Percentiles rank a stretch among this genome's conserved stretches.
Evolutionary conservation across 2,888 invertebrate genomes (phyloP).

Genomic region (Charanyca ferruginea): DNA sequence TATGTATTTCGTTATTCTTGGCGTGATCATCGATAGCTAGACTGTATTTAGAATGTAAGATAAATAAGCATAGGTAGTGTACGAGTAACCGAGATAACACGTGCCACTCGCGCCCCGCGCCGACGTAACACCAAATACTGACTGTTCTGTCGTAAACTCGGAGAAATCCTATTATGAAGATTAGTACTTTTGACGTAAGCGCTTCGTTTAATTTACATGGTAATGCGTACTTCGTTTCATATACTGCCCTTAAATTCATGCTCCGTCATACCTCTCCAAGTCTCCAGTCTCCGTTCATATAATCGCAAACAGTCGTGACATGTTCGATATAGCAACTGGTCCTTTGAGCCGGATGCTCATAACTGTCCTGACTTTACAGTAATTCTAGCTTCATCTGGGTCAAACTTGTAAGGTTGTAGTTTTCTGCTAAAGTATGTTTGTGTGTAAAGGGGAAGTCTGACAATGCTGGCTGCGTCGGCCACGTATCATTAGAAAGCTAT

Average conservation of each 20-base stretch:
- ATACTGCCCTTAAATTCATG: constrained; percentile 12
- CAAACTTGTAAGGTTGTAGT: constrained; percentile 54
- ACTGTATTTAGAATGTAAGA: constrained; percentile 58
- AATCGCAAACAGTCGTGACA: constrained; percentile 25
- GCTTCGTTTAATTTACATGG: constrained; percentile 48
- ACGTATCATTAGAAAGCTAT: constrained; percentile 87
- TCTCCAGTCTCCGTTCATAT: constrained; percentile 1
- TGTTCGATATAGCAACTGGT: constrained; percentile 37
- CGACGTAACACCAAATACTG: constrained; percentile 63
- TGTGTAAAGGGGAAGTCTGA: constrained; percentile 57
- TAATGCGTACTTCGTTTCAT: constrained; percentile 51
- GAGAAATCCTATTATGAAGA: constrained; percentile 75
- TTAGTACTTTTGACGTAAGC: constrained; percentile 70
- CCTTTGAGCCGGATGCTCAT: constrained; percentile 51
- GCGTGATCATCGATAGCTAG: constrained; percentile 63
- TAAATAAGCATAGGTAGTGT: constrained; percentile 63
- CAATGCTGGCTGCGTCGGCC: constrained; percentile 64
- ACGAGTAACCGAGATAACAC: constrained; percentile 71
- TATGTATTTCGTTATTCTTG: constrained; percentile 66
- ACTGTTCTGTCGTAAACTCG: constrained; percentile 66
- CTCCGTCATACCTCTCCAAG: constrained; percentile 7
- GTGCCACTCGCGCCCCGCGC: constrained; percentile 64
- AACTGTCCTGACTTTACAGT: constrained; percentile 57
- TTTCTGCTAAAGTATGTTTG: constrained; percentile 61
- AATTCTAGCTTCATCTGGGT: constrained; percentile 47